phyloP scores from a whole-genome alignment of 2,888 invertebrate genomes.

The Apoda limacodes region DNA sequence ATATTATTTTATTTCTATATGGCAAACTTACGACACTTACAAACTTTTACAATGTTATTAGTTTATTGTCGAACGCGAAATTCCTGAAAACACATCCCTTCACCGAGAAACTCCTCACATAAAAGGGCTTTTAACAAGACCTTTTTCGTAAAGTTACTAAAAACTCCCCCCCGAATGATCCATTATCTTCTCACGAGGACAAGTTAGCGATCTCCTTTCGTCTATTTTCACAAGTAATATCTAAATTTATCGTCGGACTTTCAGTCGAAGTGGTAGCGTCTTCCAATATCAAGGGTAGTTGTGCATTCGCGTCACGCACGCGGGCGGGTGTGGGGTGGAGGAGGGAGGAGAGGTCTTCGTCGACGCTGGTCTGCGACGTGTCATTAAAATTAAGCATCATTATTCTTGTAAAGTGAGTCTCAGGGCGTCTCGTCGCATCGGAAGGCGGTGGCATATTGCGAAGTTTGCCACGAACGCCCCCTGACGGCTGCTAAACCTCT shows the following conservation, averaged over 20 bases:
- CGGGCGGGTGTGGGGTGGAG: slow-evolving; percentile 23
- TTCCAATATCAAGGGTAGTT: slow-evolving; percentile 56
- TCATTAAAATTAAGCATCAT: slow-evolving; percentile 70
- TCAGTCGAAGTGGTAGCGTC: slow-evolving; percentile 47
- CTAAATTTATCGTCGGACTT: slow-evolving; percentile 69
- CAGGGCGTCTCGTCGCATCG: slow-evolving; percentile 41
- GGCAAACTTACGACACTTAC: too few species aligned
- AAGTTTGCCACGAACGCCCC: slow-evolving; percentile 47
- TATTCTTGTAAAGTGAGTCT: slow-evolving; percentile 62
- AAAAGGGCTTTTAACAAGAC: slow-evolving; percentile 60
- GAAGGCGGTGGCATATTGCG: slow-evolving; percentile 53
- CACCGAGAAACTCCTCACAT: slow-evolving; percentile 61
- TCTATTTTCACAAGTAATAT: slow-evolving; percentile 71
- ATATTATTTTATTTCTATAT: too few species aligned
- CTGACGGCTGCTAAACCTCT: slow-evolving; percentile 51
- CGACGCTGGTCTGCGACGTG: slow-evolving; percentile 48
- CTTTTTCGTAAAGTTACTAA: slow-evolving; percentile 60
- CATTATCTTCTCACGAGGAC: slow-evolving; percentile 66
- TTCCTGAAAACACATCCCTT: slow-evolving; percentile 34
- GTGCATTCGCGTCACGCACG: slow-evolving; percentile 48
- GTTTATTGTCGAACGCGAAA: too few species aligned
- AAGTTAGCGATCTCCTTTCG: slow-evolving; percentile 69
- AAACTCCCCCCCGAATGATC: slow-evolving; percentile 63
- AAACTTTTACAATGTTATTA: too few species aligned
- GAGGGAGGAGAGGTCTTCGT: slow-evolving; percentile 24